Base-by-base conservation (phyloP, 1,140 invertebrate genomes). In the Drosophila ananassae region DNA sequence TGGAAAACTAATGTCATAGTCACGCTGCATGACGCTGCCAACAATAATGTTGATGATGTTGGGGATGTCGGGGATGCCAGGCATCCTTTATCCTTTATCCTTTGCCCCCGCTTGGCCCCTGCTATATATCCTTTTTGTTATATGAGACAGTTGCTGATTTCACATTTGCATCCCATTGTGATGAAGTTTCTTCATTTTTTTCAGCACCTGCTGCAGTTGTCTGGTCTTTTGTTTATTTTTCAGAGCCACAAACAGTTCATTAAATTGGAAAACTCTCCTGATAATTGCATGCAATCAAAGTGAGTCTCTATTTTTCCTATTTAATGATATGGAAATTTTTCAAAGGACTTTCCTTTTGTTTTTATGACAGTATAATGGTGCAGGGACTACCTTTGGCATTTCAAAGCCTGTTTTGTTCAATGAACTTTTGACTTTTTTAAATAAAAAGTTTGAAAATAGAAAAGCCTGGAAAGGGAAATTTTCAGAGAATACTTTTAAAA, bases 1-100 rank as follows among this genome's bases (percentile, higher is more conserved):
- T 13, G 41, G 41, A 44, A 73, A 84, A 84, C 80, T 84, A 84
- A 84, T 84, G 73, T 79, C 76, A 84, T 79, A 84, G 73, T 84
- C 80, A 84, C 72, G 67, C 76, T 62, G 63, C 79, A 82, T 82
- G 60, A 83, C 64, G 74, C 60, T 83, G 79, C 71, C 79, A 83
- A 71, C 72, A 76, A 76, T 83, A 67, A 78, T 78, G 75, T 67
- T 78, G 79, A 67, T 76, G 75, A 62, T 76, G 66, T 34, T 62
- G 34, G 12, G 47, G 75, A 62, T 76, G 66, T 34, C 56, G 34
- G 12, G 47, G 25, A 28, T 46, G 47, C 46, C 34, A 50, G 37
- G 34, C 25, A 30, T 28, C 34, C 34, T 12, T 37, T 17, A 44
- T 22, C 44, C 44, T 47, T 47, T 22, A 12, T 48, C 24, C 12